A percentile compares a stretch with the other conserved stretches of the same genome.
phyloP scores from a whole-genome alignment of 2,113 vertebrate species.

The Hucho hucho region DNA sequence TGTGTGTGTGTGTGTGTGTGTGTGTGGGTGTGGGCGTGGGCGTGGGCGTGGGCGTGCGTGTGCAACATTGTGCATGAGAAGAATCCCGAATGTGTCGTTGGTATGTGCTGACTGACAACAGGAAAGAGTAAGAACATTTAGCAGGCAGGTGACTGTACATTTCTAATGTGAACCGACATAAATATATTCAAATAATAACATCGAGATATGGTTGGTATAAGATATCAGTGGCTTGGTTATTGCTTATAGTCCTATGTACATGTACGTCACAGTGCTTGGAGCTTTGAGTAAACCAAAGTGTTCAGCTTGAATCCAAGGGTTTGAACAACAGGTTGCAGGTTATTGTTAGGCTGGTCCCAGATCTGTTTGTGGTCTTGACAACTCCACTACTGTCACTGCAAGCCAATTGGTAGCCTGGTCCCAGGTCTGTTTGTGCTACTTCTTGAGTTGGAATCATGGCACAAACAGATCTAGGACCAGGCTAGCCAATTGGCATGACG shows the following conservation, averaged over 20 bases:
- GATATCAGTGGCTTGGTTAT: conserved; percentile 39
- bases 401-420: too few relatives aligned
- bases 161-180: neutral
- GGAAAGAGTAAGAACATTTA: neutral
- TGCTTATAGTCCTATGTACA: conserved; percentile 42
- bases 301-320: neutral
- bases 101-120: neutral
- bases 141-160: neutral
- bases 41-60: neutral
- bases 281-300: neutral
- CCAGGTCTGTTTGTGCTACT: too few relatives aligned
- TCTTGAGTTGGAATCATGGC: too few relatives aligned
- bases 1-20: neutral
- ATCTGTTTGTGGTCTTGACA: too few relatives aligned
- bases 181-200: conserved; percentile 19
- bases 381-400: too few relatives aligned
- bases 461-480: too few relatives aligned
- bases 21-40: neutral
- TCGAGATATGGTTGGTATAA: conserved; percentile 1
- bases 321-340: too few relatives aligned
- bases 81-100: neutral
- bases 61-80: neutral
- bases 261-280: conserved; percentile 15
- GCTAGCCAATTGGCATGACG: too few relatives aligned
- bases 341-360: too few relatives aligned